Evolutionary conservation across 1,140 invertebrate genomes (phyloP).

Genomic region (Cephus cinctus): DNA sequence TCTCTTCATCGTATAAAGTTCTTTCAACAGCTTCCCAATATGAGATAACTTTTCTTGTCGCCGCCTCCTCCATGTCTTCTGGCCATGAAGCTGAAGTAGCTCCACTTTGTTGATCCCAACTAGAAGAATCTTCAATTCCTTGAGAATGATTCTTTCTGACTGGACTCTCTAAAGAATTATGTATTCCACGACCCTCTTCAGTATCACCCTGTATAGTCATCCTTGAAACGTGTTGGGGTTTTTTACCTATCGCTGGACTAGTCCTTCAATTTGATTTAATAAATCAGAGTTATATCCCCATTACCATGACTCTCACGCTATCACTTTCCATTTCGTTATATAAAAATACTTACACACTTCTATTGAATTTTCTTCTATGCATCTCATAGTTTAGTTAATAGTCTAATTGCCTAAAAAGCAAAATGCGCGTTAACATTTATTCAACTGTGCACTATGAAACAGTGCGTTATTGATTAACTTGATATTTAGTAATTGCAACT

Average conservation of each 20-base stretch:
- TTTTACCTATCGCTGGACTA: conserved; percentile 6
- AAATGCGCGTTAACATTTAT: no score
- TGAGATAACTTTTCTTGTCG: conserved; percentile 36
- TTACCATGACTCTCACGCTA: background rate
- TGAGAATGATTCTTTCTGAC: conserved; percentile 14
- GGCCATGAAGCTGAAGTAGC: conserved; percentile 37
- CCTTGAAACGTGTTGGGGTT: conserved; percentile 5
- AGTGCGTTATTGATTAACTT: no score
- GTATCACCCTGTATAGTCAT: conserved; percentile 16
- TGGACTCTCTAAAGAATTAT: conserved; percentile 7
- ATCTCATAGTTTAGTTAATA: conserved; percentile 24
- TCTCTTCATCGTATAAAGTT: conserved; percentile 37
- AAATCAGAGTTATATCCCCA: background rate
- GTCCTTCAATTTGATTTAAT: background rate
- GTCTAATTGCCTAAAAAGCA: no score
- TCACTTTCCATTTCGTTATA: background rate
- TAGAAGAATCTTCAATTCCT: conserved; percentile 17
- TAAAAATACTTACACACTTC: conserved; percentile 13
- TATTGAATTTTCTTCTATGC: conserved; percentile 17
- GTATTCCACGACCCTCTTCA: conserved; percentile 12
- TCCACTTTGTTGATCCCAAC: conserved; percentile 28
- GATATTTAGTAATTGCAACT: no score
- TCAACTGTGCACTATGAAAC: no score
- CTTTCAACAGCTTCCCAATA: conserved; percentile 44
- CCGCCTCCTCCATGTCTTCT: conserved; percentile 38